Percentiles rank a stretch among this genome's conserved stretches.
These are phyloP conservation scores for Parasteatoda lunata DNA, from an alignment of 2,888 invertebrate species.

Conservation along the genomic window DNA sequence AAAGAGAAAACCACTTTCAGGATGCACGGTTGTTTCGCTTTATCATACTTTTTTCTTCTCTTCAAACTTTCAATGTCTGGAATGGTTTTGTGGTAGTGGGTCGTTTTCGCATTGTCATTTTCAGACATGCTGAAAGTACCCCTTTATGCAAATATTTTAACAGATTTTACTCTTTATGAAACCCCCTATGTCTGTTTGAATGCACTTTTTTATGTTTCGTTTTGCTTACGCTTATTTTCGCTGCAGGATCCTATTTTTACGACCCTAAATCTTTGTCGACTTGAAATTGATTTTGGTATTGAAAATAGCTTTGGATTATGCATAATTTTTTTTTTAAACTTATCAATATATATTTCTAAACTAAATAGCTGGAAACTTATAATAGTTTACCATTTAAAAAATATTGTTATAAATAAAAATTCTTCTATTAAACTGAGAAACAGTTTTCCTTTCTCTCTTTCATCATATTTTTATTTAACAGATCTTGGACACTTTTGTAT, in stretches of 20 bases:
- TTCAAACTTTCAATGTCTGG: conserved; percentile 57
- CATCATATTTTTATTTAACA: too few relatives aligned
- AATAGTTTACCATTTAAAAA: too few relatives aligned
- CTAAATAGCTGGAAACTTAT: too few relatives aligned
- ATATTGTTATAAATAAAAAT: too few relatives aligned
- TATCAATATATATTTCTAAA: too few relatives aligned
- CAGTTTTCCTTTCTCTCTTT: too few relatives aligned
- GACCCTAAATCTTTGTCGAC: too few relatives aligned
- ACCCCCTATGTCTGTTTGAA: conserved; percentile 34
- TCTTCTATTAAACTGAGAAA: too few relatives aligned
- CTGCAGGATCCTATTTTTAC: background rate
- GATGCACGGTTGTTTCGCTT: conserved; percentile 59
- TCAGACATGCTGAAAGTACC: conserved; percentile 42
- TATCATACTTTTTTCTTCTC: conserved; percentile 58
- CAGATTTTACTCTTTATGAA: conserved; percentile 40
- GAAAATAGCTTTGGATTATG: too few relatives aligned
- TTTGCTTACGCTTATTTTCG: background rate
- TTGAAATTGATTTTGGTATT: too few relatives aligned
- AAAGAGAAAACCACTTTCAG: conserved; percentile 57
- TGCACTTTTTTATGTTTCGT: conserved; percentile 3
- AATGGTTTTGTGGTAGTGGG: conserved; percentile 41
- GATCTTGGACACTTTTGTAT: too few relatives aligned
- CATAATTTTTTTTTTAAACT: too few relatives aligned
- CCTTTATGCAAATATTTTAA: conserved; percentile 61
- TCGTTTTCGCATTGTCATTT: conserved; percentile 61